Conservation (phyloP, 1,140 invertebrate species). For the Penaeus japonicus region DNA sequence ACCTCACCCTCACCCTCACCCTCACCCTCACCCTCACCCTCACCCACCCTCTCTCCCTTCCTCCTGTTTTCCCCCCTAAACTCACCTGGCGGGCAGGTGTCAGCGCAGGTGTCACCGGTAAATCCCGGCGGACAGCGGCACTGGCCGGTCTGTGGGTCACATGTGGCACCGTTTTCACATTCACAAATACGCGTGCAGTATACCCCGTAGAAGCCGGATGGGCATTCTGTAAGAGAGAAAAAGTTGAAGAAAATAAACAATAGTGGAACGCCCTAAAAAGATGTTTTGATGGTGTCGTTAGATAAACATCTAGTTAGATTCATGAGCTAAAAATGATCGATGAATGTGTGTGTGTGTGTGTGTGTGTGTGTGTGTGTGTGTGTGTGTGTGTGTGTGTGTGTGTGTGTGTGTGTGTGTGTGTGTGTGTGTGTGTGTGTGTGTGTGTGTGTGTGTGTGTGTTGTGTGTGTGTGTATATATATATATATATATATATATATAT, state of each 20-base stretch:
- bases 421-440: background rate
- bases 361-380: background rate
- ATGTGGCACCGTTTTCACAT: constrained; percentile 82
- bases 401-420: background rate
- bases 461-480: background rate
- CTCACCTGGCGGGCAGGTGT: constrained; percentile 70
- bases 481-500: background rate
- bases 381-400: background rate
- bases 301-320: too few relatives aligned
- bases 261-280: constrained; percentile 66
- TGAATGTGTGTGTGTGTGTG: background rate
- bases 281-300: constrained; percentile 76
- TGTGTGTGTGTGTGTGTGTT: background rate
- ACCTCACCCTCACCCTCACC: too few relatives aligned
- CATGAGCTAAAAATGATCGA: too few relatives aligned
- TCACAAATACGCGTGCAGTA: constrained; percentile 81
- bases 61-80: background rate
- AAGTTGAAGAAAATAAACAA: constrained; percentile 79
- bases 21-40: too few relatives aligned
- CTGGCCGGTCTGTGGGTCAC: constrained; percentile 79
- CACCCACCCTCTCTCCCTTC: too few relatives aligned
- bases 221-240: constrained; percentile 77
- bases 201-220: constrained; percentile 77
- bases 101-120: constrained; percentile 79
- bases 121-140: constrained; percentile 75